Conservation (phyloP, 2,888 invertebrate genomes). For the Rhamnusium bicolor region DNA sequence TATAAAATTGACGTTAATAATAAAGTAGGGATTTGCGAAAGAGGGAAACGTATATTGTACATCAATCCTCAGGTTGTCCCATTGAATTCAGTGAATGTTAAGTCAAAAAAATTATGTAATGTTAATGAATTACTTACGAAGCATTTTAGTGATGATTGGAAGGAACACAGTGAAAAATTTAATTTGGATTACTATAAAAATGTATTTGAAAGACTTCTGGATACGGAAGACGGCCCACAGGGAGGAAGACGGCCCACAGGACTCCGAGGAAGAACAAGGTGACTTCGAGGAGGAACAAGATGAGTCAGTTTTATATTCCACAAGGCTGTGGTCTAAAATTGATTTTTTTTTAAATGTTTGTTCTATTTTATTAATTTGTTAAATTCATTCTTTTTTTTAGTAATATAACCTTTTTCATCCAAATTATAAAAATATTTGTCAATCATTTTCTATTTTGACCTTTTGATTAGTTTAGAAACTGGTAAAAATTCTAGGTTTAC, state of each 20-base stretch:
- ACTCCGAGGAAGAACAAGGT: no score
- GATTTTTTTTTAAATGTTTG: background rate
- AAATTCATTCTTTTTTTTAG: background rate
- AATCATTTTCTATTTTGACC: background rate
- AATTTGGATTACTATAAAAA: slow-evolving; percentile 1
- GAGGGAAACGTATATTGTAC: background rate
- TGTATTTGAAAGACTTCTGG: background rate
- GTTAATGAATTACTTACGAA: background rate
- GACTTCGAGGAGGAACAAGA: background rate
- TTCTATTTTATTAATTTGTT: background rate
- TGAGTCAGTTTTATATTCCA: background rate
- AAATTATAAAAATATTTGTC: background rate
- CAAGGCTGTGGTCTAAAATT: background rate
- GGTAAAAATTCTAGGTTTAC: background rate
- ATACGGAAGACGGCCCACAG: no score
- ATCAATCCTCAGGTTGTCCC: background rate
- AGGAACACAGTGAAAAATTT: background rate
- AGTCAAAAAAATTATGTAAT: background rate
- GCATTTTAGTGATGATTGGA: slow-evolving; percentile 3
- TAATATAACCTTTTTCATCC: background rate
- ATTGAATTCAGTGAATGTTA: background rate
- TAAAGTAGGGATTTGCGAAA: background rate
- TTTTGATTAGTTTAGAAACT: background rate
- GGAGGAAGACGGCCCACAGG: background rate
- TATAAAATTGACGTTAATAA: background rate